Evolutionary conservation across 2,797 vertebrate species (phyloP).

Genomic region (Podarcis siculus): DNA sequence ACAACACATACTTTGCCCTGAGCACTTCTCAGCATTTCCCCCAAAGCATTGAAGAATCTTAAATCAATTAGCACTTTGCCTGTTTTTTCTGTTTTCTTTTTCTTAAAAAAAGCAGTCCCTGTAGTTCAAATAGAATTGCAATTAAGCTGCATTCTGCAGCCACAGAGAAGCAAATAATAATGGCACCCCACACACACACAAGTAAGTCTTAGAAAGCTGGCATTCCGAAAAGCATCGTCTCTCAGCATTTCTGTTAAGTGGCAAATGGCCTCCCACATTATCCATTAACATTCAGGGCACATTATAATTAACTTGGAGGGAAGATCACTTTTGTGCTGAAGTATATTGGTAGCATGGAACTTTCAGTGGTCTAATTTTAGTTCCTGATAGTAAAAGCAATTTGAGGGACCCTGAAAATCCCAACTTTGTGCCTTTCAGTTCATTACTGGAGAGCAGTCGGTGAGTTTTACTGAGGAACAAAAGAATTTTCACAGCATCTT

Average conservation of each 20-base stretch:
- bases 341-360: neutral
- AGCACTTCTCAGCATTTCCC: neutral
- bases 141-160: neutral
- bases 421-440: constrained; percentile 26
- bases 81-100: neutral
- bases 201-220: neutral
- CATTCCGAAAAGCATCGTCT: neutral
- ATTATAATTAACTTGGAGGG: constrained; percentile 17
- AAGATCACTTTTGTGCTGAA: constrained; percentile 17
- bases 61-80: neutral
- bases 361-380: constrained; percentile 21
- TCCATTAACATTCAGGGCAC: constrained; percentile 13
- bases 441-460: constrained; percentile 26
- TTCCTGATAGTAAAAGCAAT: constrained; percentile 30
- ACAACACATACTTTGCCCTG: neutral
- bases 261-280: constrained; percentile 5
- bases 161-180: neutral
- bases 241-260: constrained; percentile 24
- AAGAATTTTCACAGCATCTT: neutral
- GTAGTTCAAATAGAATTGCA: constrained; percentile 5
- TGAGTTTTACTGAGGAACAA: constrained; percentile 7
- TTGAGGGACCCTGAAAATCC: constrained; percentile 35
- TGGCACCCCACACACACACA: neutral
- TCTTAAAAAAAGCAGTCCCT: neutral
- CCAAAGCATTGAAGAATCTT: neutral